Evolutionary conservation across 2,797 vertebrate species (phyloP), one percentile per base, ranked within the genome.

Genomic region (Xerus rutilus): DNA sequence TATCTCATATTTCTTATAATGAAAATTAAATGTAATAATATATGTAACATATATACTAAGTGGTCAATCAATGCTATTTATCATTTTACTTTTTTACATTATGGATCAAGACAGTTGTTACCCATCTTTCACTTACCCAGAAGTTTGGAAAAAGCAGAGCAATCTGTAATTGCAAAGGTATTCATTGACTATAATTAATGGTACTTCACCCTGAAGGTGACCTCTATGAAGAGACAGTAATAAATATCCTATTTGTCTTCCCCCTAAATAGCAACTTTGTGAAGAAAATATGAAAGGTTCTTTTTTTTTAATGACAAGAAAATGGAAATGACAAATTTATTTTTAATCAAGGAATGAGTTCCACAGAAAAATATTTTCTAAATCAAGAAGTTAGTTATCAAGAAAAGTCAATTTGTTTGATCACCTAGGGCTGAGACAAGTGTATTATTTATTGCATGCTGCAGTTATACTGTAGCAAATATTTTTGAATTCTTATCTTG

Each of bases 341-440:
- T 83, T 92, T 92, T 77, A 13, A 74, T 73, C 9, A 62, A 32
- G 45, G 81, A 91, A 81, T 49, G 7, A 94, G 18, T 86, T 54
- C 14, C 21, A 84, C 23, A 89, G 35, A 83, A 7, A 74, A 62
- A 18, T 64, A 28, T 84, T 86, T 92, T 83, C 70, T 93, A 93
- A 83, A 95, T 78, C 73, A 79, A 87, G n/a, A 86, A 86, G 30
- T 15, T 59, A 64, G 20, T 59, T 94, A 82, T 72, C 21, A 76
- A 92, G 45, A 81, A 94, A 81, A 78, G 23, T 83, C 23, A n/a
- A 59, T 93, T 78, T 73, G 20, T 52, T 90, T 90, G 30, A 52
- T 57, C 45, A 73, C 11, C 32, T 12, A 47, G 10, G 8, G 30
- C 15, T 89, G 15, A 69, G 52, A 59, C 59, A 52, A 77, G 28